Evolutionary conservation across 2,797 vertebrate genomes (phyloP).

Genomic region (Argya squamiceps): DNA sequence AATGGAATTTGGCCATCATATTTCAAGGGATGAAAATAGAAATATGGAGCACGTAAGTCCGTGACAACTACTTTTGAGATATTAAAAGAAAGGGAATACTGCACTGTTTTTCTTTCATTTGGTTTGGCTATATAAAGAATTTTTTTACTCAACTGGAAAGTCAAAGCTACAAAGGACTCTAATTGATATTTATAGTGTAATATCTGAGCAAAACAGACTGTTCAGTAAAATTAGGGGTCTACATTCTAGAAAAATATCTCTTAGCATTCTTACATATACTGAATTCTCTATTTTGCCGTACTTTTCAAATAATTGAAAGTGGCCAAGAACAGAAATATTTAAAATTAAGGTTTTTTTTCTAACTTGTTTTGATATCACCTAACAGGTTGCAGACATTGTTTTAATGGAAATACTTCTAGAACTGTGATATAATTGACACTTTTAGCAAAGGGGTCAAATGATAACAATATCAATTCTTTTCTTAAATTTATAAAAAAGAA

Average conservation of each 20-base stretch:
- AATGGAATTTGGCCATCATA: neutral
- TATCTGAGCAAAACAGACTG: neutral
- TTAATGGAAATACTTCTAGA: neutral
- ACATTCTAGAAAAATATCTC: neutral
- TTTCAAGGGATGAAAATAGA: neutral
- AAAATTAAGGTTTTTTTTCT: accelerated
- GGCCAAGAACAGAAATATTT: neutral
- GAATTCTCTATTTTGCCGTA: neutral
- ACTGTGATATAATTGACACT: neutral
- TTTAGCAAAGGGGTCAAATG: neutral
- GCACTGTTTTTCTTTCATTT: neutral
- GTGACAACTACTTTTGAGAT: neutral
- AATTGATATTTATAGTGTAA: neutral
- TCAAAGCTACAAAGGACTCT: neutral
- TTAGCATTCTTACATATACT: neutral
- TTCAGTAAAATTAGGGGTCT: neutral
- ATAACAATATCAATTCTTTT: neutral
- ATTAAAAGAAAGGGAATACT: neutral
- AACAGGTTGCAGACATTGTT: neutral
- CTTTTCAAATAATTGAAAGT: neutral
- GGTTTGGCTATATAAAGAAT: neutral
- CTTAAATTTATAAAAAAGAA: neutral
- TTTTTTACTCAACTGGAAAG: neutral
- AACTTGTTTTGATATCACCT: neutral
- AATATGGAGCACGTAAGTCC: neutral